Evolutionary conservation across 2,888 invertebrate genomes (phyloP), one percentile per base, ranked within the genome.

Genomic region (Salticus scenicus): DNA sequence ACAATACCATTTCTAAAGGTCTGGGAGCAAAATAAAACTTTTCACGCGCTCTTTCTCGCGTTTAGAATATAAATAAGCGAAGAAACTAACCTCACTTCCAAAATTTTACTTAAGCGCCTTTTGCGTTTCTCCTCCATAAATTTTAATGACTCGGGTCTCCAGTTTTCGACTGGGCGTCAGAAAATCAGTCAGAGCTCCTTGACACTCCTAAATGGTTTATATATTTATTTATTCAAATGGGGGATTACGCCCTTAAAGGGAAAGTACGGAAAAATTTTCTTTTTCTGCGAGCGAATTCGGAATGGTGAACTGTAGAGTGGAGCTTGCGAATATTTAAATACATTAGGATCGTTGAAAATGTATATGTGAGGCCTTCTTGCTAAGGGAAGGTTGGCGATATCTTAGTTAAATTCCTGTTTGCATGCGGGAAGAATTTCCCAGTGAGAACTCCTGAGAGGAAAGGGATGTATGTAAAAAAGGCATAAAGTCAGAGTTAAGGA

Each of bases 181-280:
- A 76, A 82, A 83, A 83, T 83, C 82, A 83, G 82, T 83, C 82
- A 83, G 71, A 63, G 76, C 66, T 31, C 24, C 76, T n/a, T 83
- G 82, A 83, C 82, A 83, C 75, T 69, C 82, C 83, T 77, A 84
- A 84, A 84, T 84, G 83, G 83, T 84, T 84, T 84, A 77, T 84
- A 77, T 84, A 84, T 84, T 84, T 84, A 84, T 84, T 84, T 84
- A 84, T 84, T 84, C 83, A 84, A 84, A 84, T 84, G 83, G 37
- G 73, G 83, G 83, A 84, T 84, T 84, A 84, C 69, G 67, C 42
- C 77, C 77, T 72, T 28, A 24, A 31, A 10, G 64, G 33, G 37
- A 70, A 70, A 67, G 67, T 57, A 57, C 57, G 57, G 7, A 24
- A 57, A 70, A 69, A 24, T 33, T 69, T 37, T 69, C 69, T 73